Conservation (phyloP, 1,140 invertebrate species). For the Philaenus spumarius region DNA sequence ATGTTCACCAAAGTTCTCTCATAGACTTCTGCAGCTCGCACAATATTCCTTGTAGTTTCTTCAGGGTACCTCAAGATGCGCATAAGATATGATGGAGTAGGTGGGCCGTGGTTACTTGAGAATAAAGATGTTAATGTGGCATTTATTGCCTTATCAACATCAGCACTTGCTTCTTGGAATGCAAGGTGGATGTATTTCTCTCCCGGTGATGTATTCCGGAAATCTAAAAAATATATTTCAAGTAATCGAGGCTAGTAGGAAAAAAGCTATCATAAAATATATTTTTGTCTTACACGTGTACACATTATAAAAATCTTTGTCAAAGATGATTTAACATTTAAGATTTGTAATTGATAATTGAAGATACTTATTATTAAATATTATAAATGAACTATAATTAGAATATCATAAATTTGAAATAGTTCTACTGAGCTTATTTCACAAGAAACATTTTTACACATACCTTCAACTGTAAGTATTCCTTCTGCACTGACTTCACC, state of each 20-base stretch:
- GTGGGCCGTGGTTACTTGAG: slow-evolving; percentile 39
- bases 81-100: slow-evolving; percentile 47
- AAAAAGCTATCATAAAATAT: too few species aligned
- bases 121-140: slow-evolving; percentile 71
- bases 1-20: slow-evolving; percentile 85
- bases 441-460: too few species aligned
- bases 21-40: slow-evolving; percentile 87
- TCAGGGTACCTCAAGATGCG: slow-evolving; percentile 56
- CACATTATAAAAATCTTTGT: too few species aligned
- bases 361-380: too few species aligned
- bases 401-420: too few species aligned
- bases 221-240: too few species aligned
- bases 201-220: slow-evolving; percentile 41
- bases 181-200: slow-evolving; percentile 72
- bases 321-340: too few species aligned
- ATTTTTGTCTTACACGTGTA: too few species aligned
- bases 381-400: too few species aligned
- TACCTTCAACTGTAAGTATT: slow-evolving; percentile 56
- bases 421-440: too few species aligned
- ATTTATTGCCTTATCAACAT: slow-evolving; percentile 81
- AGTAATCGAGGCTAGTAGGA: too few species aligned
- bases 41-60: slow-evolving; percentile 52
- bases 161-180: slow-evolving; percentile 64
- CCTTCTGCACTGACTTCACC: slow-evolving; percentile 65
- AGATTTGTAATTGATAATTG: too few species aligned